phyloP scores from a whole-genome alignment of 2,797 vertebrate species.

The Prionace glauca region DNA sequence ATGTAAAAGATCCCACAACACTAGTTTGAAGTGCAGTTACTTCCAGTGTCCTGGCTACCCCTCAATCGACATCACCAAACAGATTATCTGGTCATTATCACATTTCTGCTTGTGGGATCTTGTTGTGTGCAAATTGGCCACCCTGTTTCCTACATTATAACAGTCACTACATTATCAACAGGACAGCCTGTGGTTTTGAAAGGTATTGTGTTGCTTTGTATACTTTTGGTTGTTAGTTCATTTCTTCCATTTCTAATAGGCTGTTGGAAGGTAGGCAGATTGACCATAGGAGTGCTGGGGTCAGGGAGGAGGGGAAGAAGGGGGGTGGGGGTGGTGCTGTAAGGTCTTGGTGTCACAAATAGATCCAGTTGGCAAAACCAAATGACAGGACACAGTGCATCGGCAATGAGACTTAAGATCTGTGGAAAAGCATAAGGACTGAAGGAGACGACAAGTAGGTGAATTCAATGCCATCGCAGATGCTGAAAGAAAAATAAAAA shows the following conservation, averaged over 20 bases:
- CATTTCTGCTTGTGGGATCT: background rate
- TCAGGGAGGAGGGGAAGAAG: too few species aligned
- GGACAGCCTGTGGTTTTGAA: background rate
- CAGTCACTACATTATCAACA: background rate
- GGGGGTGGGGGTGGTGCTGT: background rate
- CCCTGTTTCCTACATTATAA: background rate
- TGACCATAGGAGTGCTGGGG: background rate
- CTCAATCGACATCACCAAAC: background rate
- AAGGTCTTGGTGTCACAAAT: background rate
- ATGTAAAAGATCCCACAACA: too few species aligned
- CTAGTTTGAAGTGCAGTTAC: background rate
- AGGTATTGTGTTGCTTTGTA: background rate
- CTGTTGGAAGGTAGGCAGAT: background rate
- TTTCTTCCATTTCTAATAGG: background rate
- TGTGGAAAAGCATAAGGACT: background rate
- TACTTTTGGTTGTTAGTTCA: background rate
- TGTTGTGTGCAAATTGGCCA: background rate
- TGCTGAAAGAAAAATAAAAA: background rate
- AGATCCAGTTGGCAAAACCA: background rate
- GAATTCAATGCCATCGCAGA: background rate
- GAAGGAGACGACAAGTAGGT: background rate
- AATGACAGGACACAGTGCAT: background rate
- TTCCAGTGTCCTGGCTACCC: background rate
- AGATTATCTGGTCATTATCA: background rate
- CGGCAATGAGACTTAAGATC: background rate